These are phyloP conservation scores for Nomada hirtipes DNA, from an alignment of 2,888 invertebrate genomes.

Conservation along the genomic window DNA sequence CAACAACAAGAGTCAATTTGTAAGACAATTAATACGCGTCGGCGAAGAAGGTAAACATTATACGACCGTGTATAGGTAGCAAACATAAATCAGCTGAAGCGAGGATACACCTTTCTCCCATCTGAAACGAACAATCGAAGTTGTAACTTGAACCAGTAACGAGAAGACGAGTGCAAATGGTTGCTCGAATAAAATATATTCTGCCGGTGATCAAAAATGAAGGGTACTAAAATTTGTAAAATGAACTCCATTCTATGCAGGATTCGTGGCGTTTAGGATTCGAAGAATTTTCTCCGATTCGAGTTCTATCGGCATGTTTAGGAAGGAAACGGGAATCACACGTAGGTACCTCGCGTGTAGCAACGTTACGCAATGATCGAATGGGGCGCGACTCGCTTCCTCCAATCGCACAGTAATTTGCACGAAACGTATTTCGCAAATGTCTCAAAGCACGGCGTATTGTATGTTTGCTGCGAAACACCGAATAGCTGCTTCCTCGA, in stretches of 20 bases:
- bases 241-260: too few species aligned
- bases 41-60: not conserved
- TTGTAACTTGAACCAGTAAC: too few species aligned
- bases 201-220: not conserved
- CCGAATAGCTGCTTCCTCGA: not conserved
- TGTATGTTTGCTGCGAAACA: conserved; percentile 26
- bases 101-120: not conserved
- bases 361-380: conserved; percentile 16
- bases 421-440: conserved; percentile 46
- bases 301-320: not conserved
- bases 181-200: not conserved
- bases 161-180: not conserved
- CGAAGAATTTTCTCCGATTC: not conserved
- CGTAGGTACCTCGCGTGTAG: not conserved
- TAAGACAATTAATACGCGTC: not conserved
- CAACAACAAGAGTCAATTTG: not conserved
- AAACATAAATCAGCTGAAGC: not conserved
- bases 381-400: not conserved
- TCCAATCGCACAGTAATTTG: conserved; percentile 30
- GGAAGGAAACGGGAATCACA: not conserved
- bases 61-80: not conserved
- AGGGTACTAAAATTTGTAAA: not conserved
- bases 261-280: not conserved
- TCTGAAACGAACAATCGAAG: not conserved
- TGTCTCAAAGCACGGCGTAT: conserved; percentile 16